Evolutionary conservation across 2,113 vertebrate species (phyloP).

Genomic region (Campylomormyrus tamandua): DNA sequence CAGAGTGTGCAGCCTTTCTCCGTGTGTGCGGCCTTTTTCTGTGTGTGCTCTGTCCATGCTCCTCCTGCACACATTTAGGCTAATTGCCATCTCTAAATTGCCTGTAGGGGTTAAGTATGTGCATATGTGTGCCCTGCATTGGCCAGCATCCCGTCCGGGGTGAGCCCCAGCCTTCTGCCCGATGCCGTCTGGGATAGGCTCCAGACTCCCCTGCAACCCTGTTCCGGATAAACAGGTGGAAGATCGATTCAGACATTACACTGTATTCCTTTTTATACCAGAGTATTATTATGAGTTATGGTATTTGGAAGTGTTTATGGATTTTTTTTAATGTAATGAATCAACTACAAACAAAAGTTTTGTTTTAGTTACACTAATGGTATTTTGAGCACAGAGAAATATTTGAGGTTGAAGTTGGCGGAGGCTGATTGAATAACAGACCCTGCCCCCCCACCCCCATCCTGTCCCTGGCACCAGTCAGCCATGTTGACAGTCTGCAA

Average conservation of each 20-base stretch:
- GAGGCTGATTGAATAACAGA: background rate
- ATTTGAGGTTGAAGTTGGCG: background rate
- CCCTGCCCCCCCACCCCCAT: background rate
- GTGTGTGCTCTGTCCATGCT: background rate
- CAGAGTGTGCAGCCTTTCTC: background rate
- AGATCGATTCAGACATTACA: background rate
- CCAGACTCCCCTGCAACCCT: background rate
- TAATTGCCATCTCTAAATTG: background rate
- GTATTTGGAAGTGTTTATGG: background rate
- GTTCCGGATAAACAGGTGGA: background rate
- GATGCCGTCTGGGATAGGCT: background rate
- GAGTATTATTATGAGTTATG: background rate
- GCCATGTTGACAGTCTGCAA: background rate
- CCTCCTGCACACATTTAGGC: background rate
- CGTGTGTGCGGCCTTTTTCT: background rate
- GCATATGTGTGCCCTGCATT: background rate
- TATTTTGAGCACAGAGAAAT: background rate
- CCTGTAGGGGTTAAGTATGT: background rate
- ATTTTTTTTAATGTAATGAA: background rate
- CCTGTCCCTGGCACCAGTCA: background rate
- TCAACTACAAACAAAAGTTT: background rate
- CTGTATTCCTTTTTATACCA: background rate
- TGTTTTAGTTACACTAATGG: background rate
- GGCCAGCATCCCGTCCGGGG: background rate
- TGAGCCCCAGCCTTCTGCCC: background rate